Percentiles rank a stretch among this genome's conserved stretches.
Evolutionary conservation across 2,797 vertebrate genomes (phyloP).

Genomic region (Nothura maculosa): DNA sequence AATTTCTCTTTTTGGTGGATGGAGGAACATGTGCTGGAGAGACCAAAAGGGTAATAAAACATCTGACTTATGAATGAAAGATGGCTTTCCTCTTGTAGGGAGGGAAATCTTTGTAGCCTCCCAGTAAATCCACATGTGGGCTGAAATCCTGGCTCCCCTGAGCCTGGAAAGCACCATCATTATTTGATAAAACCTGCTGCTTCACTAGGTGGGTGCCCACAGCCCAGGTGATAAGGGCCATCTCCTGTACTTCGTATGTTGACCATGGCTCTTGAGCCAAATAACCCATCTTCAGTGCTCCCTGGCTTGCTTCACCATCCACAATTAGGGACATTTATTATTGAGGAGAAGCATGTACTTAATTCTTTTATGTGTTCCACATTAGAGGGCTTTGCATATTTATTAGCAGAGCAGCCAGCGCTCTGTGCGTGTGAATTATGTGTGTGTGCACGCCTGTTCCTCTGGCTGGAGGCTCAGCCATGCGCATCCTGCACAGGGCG

Average conservation of each 20-base stretch:
- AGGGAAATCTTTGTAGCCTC: not conserved
- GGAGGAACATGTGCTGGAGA: not conserved
- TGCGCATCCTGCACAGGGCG: not conserved
- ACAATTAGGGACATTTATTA: not conserved
- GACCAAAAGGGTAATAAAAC: not conserved
- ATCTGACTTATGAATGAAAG: not conserved
- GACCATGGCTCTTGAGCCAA: not conserved
- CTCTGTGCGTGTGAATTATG: not conserved
- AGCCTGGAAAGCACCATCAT: not conserved
- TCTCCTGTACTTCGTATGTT: not conserved
- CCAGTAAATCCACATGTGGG: not conserved
- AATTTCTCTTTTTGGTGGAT: not conserved
- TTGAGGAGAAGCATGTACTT: not conserved
- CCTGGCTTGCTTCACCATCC: not conserved
- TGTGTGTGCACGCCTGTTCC: not conserved
- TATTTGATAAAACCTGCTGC: not conserved
- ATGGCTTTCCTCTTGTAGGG: not conserved
- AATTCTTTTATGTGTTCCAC: constrained; percentile 3
- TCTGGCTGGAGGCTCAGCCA: not conserved
- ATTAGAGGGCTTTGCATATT: constrained; percentile 44
- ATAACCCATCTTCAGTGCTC: not conserved
- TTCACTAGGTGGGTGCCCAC: not conserved
- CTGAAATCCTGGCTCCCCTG: not conserved
- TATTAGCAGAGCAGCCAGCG: not conserved
- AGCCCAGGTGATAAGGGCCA: not conserved